These are phyloP conservation scores for Molanna angustata DNA, from an alignment of 2,888 invertebrate species.

Conservation along the genomic window DNA sequence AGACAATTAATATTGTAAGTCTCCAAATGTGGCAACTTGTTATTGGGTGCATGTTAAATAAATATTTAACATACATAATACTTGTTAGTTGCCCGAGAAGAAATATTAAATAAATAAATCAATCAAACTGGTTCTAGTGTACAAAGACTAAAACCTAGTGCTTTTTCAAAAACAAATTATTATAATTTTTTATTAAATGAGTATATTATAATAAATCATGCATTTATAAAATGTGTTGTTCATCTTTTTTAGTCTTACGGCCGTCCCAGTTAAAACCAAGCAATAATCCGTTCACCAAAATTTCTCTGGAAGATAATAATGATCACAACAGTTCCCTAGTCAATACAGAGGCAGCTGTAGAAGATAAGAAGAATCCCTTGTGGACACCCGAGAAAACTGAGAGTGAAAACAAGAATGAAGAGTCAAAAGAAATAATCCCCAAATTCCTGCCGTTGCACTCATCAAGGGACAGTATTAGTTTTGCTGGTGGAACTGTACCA, in stretches of 20 bases:
- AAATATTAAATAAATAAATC: no score
- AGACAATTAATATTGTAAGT: no score
- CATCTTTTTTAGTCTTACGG: conserved; percentile 19
- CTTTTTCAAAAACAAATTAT: no score
- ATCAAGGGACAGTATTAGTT: conserved; percentile 35
- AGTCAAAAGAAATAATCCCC: conserved; percentile 37
- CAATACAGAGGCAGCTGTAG: conserved; percentile 1
- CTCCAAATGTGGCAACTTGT: no score
- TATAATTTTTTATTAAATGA: no score
- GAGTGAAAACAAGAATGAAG: conserved; percentile 19
- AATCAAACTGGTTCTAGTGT: no score
- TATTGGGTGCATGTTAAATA: no score
- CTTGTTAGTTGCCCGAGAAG: no score
- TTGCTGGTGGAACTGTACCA: conserved; percentile 27
- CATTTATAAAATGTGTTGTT: neutral
- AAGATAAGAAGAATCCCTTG: conserved; percentile 3
- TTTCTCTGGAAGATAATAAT: neutral
- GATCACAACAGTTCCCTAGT: conserved; percentile 4
- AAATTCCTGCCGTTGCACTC: conserved; percentile 50
- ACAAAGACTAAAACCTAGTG: no score
- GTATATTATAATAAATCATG: no score
- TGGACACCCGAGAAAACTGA: conserved; percentile 8
- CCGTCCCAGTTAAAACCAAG: conserved; percentile 23
- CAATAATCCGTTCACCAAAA: conserved; percentile 14
- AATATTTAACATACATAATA: no score